Evolutionary conservation across 2,888 invertebrate species (phyloP).

Genomic region (Trissoscelio sp.): DNA sequence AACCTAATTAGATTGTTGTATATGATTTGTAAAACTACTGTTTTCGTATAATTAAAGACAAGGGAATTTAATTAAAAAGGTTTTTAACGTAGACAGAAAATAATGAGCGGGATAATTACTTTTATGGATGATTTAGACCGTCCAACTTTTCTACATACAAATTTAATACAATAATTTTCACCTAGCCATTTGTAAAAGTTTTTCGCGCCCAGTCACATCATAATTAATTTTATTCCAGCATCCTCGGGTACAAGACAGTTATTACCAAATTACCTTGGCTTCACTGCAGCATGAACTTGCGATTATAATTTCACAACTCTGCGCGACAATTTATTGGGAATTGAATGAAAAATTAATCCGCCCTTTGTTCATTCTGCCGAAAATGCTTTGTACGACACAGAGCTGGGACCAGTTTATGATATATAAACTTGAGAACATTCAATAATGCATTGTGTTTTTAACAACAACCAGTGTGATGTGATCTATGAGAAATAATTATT

Average conservation of each 20-base stretch:
- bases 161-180: not conserved
- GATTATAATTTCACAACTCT: constrained; percentile 6
- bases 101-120: too few relatives aligned
- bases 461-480: too few relatives aligned
- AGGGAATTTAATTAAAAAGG: too few relatives aligned
- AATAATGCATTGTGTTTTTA: constrained; percentile 6
- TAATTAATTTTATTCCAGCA: constrained; percentile 11
- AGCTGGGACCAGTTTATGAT: constrained; percentile 16
- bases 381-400: constrained; percentile 16
- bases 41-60: too few relatives aligned
- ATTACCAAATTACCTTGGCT: not conserved
- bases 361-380: constrained; percentile 23
- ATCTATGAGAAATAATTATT: too few relatives aligned
- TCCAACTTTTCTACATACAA: not conserved
- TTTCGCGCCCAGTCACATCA: not conserved
- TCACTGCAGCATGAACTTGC: constrained; percentile 3
- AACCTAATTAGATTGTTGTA: too few relatives aligned
- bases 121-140: too few relatives aligned
- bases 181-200: not conserved
- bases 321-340: constrained; percentile 32
- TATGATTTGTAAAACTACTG: too few relatives aligned
- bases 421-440: constrained; percentile 53
- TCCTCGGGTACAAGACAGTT: not conserved
- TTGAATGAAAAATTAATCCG: constrained; percentile 39
- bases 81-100: too few relatives aligned